Base-by-base conservation (phyloP, 2,888 invertebrate species). In the Tolmerus cingulatus region DNA sequence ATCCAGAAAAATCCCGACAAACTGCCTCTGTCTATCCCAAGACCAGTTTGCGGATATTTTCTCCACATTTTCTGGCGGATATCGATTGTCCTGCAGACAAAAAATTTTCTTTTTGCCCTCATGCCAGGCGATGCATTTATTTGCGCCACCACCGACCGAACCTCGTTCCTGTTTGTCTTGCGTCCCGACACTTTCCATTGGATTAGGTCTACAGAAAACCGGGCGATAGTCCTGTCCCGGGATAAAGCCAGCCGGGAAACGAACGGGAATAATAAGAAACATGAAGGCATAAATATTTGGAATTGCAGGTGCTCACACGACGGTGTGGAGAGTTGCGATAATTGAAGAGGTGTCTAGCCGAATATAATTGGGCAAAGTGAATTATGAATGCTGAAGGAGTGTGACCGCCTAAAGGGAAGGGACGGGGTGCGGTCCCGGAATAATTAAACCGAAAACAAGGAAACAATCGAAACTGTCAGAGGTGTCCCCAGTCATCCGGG, bases 261-360 rank as follows among this genome's bases (percentile, higher is more conserved):
- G 27, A 82, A 57, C 57, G 34, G 37, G 85, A 34, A 85, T 85
- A 85, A 85, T 74, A 85, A 85, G 85, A 74, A 74, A 85, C 85
- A 85, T 85, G 74, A 85, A 74, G 74, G 85, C 85, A 85, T 85
- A 85, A 85, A 85, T 85, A 85, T 85, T 43, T 85, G 27, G 74
- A 46, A 85, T 85, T 85, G 85, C 85, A 85, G 85, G 85, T 85
- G 74, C 85, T 74, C 85, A 85, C 37, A 82, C 57, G 82, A 46
- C 74, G 74, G 46, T 74, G 37, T 55, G 8, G 27, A 85, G 40
- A 74, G 74, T 74, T 34, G 43, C 74, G 85, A 85, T 85, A 85
- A 85, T 85, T 85, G 85, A 85, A 85, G 85, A 85, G 85, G 85
- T 85, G 85, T 85, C 85, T 85, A 85, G 85, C 85, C 85, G 46